Percentiles rank a stretch among this genome's conserved stretches.
Conservation (phyloP, 1,140 invertebrate species). For the Euborellia annulipes region DNA sequence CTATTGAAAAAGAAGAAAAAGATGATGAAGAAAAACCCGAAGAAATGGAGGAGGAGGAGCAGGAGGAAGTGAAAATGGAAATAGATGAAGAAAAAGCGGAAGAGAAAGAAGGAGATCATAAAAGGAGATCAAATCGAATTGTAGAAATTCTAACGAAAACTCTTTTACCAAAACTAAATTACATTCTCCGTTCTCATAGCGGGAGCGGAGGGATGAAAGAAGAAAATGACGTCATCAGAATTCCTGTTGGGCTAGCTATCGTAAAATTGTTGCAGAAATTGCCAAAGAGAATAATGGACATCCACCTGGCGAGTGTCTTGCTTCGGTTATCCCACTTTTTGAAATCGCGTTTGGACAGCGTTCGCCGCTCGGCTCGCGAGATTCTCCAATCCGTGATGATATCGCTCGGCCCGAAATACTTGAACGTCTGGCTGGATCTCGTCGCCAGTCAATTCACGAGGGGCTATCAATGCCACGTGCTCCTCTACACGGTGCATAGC, state of each 20-base stretch:
- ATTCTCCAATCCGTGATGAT: conserved; percentile 79
- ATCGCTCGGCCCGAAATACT: conserved; percentile 65
- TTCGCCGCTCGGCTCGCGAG: conserved; percentile 68
- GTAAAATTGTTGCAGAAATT: conserved; percentile 83
- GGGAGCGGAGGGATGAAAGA: conserved; percentile 41
- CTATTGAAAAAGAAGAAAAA: conserved; percentile 18
- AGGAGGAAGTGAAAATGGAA: neutral
- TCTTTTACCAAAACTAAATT: conserved; percentile 47
- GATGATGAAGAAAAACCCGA: conserved; percentile 22
- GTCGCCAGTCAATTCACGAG: conserved; percentile 62
- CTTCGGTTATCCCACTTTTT: conserved; percentile 80
- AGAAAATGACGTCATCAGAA: conserved; percentile 76
- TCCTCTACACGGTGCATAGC: conserved; percentile 75
- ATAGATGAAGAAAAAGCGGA: conserved; percentile 11
- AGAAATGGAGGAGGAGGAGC: too few species aligned
- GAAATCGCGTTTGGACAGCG: conserved; percentile 75
- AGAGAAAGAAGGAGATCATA: conserved; percentile 28
- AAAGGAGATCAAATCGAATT: conserved; percentile 40
- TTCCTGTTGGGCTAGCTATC: conserved; percentile 82
- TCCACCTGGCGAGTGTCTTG: conserved; percentile 71
- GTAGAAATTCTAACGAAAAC: conserved; percentile 41
- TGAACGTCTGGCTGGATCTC: conserved; percentile 63
- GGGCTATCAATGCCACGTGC: conserved; percentile 88
- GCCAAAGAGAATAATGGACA: conserved; percentile 53
- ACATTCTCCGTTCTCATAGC: conserved; percentile 51